phyloP scores from a whole-genome alignment of 2,888 invertebrate genomes.

The Dromius quadrimaculatus region DNA sequence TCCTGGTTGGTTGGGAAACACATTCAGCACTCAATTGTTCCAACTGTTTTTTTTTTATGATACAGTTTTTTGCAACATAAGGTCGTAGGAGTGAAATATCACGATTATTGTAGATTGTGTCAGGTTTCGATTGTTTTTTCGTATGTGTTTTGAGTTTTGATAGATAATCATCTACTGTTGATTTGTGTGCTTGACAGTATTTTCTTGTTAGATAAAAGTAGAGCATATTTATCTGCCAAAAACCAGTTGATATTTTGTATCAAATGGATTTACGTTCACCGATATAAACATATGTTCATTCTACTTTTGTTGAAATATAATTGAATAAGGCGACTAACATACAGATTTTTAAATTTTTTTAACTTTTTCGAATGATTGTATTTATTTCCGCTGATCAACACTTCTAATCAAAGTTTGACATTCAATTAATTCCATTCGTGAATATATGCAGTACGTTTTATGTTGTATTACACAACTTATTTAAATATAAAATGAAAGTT shows the following conservation, averaged over 20 bases:
- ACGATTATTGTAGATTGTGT: neutral
- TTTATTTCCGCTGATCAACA: no score
- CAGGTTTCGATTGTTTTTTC: neutral
- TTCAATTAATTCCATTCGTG: no score
- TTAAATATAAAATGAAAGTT: no score
- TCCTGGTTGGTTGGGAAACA: constrained; percentile 21
- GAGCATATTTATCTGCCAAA: constrained; percentile 8
- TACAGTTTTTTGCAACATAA: constrained; percentile 18
- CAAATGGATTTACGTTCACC: constrained; percentile 7
- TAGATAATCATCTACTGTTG: constrained; percentile 15
- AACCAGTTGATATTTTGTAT: constrained; percentile 8
- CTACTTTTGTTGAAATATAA: no score
- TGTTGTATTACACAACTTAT: no score
- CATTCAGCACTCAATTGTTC: constrained; percentile 26
- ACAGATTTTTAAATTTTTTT: no score
- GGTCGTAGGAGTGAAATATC: constrained; percentile 18
- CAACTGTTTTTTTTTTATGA: constrained; percentile 12
- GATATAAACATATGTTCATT: no score
- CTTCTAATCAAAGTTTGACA: no score
- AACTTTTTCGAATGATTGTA: no score
- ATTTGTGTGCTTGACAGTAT: constrained; percentile 20
- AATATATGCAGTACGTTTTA: no score
- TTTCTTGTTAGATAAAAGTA: constrained; percentile 29
- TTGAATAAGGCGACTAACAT: no score
- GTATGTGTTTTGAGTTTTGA: constrained; percentile 10